Base-by-base conservation (phyloP, 1,140 invertebrate genomes). In the Dreissena rostriformis region DNA sequence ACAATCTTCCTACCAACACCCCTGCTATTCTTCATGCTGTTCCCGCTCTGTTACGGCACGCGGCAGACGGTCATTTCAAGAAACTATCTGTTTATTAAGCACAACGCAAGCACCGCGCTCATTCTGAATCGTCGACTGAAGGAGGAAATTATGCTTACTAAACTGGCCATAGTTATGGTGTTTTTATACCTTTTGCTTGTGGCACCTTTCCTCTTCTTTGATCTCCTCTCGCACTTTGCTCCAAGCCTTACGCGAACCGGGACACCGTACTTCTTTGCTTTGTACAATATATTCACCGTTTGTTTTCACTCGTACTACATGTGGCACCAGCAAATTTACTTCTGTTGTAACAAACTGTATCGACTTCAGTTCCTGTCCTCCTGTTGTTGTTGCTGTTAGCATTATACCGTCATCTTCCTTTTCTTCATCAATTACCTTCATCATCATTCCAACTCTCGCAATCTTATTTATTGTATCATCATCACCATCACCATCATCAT, bases 271-370 rank as follows among this genome's bases (percentile, higher is more conserved):
- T 90, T 86, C 68, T 86, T 87, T 39, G 90, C 88, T 55, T 57
- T 93, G 29, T 82, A 88, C 81, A 91, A 91, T 71, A 81, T 92
- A 49, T 90, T 91, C 73, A 88, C 88, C 12, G 74, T 92, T 26
- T 73, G 88, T 66, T 93, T 91, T 77, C 90, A 91, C 83, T 86
- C 92, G 52, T 88, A 90, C 73, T 91, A 90, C 66, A 86, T 89
- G 19, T 82, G 92, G 15, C 88, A 91, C 63, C 90, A 92, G 53
- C 89, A 91, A 39, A 82, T 93, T 12, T 91, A 90, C 82, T 90
- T 91, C 82, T 90, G 88, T 72, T 93, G 90, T 84, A 89, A 90
- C 85, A 91, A 90, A 74, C 89, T 89, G 57, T 93, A 90, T 82
- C 71, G 92, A 14, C 63, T 89, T 4, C 90, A 90, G 7, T 76